These are phyloP conservation scores for Tenodera sinensis DNA, from an alignment of 2,888 invertebrate species.

Conservation along the genomic window DNA sequence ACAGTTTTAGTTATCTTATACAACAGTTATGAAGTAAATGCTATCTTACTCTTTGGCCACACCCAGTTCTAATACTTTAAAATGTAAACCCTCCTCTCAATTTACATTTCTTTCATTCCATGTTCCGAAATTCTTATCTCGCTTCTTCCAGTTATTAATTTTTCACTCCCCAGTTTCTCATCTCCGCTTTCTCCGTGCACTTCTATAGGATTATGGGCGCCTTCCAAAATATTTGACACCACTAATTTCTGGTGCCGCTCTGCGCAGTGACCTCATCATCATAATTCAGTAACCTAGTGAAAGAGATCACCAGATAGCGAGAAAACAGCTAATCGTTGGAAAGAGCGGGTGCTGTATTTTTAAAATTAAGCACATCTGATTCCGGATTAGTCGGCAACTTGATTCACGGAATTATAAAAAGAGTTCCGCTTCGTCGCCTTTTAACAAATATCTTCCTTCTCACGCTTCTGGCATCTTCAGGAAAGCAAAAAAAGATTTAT, in stretches of 20 bases:
- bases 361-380: background rate
- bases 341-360: background rate
- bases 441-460: background rate
- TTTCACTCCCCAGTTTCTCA: background rate
- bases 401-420: background rate
- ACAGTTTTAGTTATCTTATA: no score
- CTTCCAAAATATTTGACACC: background rate
- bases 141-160: background rate
- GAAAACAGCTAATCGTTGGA: background rate
- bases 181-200: background rate
- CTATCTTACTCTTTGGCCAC: no score
- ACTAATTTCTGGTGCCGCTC: background rate
- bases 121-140: background rate
- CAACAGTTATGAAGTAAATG: no score
- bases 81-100: no score
- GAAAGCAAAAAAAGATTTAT: background rate
- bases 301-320: background rate
- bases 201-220: background rate
- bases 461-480: background rate
- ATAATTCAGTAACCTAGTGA: background rate
- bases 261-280: background rate
- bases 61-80: no score
- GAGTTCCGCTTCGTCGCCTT: background rate
- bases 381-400: background rate
- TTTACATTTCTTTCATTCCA: no score